Evolutionary conservation across 2,797 vertebrate genomes (phyloP).

Genomic region (Argentina silus): DNA sequence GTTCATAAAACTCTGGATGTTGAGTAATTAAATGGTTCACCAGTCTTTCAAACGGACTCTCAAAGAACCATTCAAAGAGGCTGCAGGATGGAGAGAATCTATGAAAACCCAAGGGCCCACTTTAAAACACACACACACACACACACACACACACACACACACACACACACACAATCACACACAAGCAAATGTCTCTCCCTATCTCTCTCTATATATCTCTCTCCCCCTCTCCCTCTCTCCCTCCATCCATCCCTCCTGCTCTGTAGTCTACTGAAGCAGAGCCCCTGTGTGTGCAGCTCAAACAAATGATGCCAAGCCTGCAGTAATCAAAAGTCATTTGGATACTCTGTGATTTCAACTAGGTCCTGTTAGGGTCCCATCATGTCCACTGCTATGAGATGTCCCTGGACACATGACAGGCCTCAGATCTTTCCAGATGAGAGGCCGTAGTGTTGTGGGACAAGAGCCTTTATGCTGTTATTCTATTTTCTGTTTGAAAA

Average conservation of each 20-base stretch:
- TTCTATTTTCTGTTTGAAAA: constrained; percentile 7
- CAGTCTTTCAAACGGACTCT: constrained; percentile 31
- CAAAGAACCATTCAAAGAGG: constrained; percentile 8
- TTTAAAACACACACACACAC: constrained; percentile 4
- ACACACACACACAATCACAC: neutral
- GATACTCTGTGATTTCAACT: neutral
- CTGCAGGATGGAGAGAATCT: neutral
- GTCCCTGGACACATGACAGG: constrained; percentile 14
- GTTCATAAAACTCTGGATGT: constrained; percentile 32
- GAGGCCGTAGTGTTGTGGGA: constrained; percentile 21
- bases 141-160: neutral
- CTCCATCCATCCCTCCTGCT: neutral
- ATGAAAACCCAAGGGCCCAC: constrained; percentile 22
- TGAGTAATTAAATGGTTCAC: constrained; percentile 40
- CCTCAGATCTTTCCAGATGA: constrained; percentile 34
- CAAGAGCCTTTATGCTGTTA: constrained; percentile 18
- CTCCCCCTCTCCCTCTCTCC: neutral
- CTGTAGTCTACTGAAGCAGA: neutral
- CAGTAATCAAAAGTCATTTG: neutral
- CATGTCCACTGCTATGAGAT: neutral
- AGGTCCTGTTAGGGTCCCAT: neutral
- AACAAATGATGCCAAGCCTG: constrained; percentile 17
- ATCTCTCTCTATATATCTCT: neutral
- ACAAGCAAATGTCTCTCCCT: neutral
- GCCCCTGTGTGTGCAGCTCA: constrained; percentile 24